phyloP scores from a whole-genome alignment of 2,113 vertebrate species.

The Gallinago paraguaiae region DNA sequence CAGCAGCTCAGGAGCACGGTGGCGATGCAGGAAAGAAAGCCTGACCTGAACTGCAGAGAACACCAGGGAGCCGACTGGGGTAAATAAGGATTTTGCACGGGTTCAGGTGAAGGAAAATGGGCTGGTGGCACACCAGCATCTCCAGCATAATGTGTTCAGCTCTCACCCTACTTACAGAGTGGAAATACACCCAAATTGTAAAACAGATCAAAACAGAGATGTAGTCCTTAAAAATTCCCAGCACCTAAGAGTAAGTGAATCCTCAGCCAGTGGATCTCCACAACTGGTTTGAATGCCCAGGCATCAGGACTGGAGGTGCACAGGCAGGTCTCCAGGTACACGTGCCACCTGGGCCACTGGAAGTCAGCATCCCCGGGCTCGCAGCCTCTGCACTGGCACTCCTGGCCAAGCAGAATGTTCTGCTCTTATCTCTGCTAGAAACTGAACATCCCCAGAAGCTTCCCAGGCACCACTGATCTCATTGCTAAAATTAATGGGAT shows the following conservation, averaged over 20 bases:
- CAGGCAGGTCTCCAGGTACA: neutral
- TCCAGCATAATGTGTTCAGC: neutral
- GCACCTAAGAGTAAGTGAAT: rapidly evolving
- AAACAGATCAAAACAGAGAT: neutral
- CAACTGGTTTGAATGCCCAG: neutral
- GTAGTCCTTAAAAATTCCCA: neutral
- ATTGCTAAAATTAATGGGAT: neutral
- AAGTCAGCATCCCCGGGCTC: rapidly evolving
- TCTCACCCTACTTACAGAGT: neutral
- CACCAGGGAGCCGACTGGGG: neutral
- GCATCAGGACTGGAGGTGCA: neutral
- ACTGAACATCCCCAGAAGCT: neutral
- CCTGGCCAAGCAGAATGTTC: neutral
- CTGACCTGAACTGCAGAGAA: neutral
- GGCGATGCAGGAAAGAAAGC: neutral
- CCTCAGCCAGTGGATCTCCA: neutral
- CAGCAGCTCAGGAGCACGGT: neutral
- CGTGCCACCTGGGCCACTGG: neutral
- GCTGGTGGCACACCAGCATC: neutral
- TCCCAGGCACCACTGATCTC: neutral
- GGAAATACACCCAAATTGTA: neutral
- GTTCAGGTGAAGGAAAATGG: neutral
- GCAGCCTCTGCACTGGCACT: neutral
- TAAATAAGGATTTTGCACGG: neutral
- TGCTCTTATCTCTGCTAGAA: neutral